These are phyloP conservation scores for Miltochrista miniata DNA, from an alignment of 2,888 invertebrate species.

Conservation along the genomic window DNA sequence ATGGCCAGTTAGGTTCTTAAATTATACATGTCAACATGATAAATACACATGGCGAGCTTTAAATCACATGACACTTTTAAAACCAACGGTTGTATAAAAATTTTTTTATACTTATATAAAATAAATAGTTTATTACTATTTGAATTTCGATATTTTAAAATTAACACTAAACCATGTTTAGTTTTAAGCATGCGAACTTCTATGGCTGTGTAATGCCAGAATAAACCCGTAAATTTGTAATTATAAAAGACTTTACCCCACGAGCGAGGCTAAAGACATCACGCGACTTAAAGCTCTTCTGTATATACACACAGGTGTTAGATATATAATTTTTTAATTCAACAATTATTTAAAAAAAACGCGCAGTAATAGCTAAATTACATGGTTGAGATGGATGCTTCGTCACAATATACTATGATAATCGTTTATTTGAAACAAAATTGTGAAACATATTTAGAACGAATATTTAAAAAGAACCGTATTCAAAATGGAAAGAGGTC, in stretches of 20 bases:
- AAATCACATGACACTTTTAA: neutral
- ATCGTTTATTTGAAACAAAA: conserved; percentile 48
- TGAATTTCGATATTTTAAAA: neutral
- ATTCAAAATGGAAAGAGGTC: conserved; percentile 63
- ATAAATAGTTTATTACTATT: no score
- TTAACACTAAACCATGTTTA: neutral
- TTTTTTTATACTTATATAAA: neutral
- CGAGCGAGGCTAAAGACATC: neutral
- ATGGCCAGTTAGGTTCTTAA: conserved; percentile 36
- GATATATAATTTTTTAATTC: conserved; percentile 23
- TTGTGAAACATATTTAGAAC: conserved; percentile 58
- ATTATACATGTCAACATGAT: conserved; percentile 32
- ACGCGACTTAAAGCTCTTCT: conserved; percentile 1
- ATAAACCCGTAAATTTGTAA: no score
- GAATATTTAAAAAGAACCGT: conserved; percentile 55
- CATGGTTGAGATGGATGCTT: conserved; percentile 30
- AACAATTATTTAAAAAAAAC: conserved; percentile 41
- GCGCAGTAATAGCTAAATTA: conserved; percentile 40
- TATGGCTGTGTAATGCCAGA: no score
- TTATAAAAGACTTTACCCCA: no score
- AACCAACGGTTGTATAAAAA: neutral
- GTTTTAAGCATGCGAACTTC: neutral
- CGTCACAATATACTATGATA: conserved; percentile 17
- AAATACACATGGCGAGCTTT: conserved; percentile 7
- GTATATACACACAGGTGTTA: conserved; percentile 12